phyloP scores from a whole-genome alignment of 2,888 invertebrate species.

The Papilio gigon region DNA sequence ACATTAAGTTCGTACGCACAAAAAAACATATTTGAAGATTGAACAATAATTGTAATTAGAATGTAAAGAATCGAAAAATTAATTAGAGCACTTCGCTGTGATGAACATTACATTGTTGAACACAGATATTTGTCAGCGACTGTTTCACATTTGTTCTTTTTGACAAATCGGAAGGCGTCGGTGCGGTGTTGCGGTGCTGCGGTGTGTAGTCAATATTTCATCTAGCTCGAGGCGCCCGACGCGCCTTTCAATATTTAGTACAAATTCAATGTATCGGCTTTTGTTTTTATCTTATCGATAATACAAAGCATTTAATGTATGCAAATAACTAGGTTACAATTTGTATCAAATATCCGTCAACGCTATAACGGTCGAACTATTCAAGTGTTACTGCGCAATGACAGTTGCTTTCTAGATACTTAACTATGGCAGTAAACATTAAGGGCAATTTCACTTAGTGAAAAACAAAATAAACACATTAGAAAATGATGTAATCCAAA shows the following conservation, averaged over 20 bases:
- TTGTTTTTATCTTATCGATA: slow-evolving; percentile 3
- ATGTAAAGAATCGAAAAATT: slow-evolving; percentile 10
- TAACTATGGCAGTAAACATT: too few relatives aligned
- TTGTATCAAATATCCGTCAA: background rate
- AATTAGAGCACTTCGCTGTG: slow-evolving; percentile 9
- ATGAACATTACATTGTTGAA: background rate
- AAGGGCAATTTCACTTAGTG: too few relatives aligned
- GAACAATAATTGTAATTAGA: background rate
- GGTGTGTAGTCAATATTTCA: slow-evolving; percentile 31
- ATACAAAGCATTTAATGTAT: background rate
- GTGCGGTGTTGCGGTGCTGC: slow-evolving; percentile 11
- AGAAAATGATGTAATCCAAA: too few relatives aligned
- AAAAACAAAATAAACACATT: too few relatives aligned
- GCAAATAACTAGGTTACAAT: background rate
- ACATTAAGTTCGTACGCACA: background rate
- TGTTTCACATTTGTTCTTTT: slow-evolving; percentile 28
- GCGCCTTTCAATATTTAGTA: slow-evolving; percentile 23
- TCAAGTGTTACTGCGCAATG: too few relatives aligned
- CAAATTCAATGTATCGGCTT: slow-evolving; percentile 7
- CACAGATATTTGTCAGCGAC: slow-evolving; percentile 21
- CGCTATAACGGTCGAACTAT: too few relatives aligned
- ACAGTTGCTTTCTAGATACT: too few relatives aligned
- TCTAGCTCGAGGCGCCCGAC: slow-evolving; percentile 19
- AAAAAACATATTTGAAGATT: background rate
- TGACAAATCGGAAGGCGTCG: slow-evolving; percentile 25